A percentile compares a stretch with the other conserved stretches of the same genome.
These are phyloP conservation scores for Carpatolechia fugitivella DNA, from an alignment of 2,888 invertebrate genomes.

Conservation along the genomic window DNA sequence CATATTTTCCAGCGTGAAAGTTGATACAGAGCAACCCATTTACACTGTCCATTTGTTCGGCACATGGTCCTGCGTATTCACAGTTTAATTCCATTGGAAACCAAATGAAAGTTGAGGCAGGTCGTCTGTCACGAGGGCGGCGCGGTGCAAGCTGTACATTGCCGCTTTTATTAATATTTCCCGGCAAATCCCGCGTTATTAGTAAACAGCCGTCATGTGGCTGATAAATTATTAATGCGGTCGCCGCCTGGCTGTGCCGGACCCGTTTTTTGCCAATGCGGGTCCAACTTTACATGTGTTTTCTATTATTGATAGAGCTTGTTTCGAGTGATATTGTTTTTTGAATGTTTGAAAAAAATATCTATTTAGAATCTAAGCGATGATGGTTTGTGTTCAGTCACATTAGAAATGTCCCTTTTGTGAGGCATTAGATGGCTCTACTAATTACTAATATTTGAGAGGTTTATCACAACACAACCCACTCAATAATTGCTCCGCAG, in stretches of 20 bases:
- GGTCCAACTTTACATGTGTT: slow-evolving; percentile 36
- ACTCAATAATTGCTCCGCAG: no score
- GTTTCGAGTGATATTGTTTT: not conserved
- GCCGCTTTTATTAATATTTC: slow-evolving; percentile 79
- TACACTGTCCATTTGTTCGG: not conserved
- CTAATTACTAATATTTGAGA: no score
- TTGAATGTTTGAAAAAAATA: not conserved
- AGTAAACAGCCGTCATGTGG: slow-evolving; percentile 78
- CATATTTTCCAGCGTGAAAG: no score
- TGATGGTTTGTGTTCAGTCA: no score
- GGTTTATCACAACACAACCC: no score
- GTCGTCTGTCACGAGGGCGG: slow-evolving; percentile 71
- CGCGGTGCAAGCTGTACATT: slow-evolving; percentile 60
- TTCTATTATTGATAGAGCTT: slow-evolving; percentile 19
- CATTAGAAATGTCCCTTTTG: no score
- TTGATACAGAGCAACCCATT: not conserved
- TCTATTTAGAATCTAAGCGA: no score
- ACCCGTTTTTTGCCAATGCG: slow-evolving; percentile 50
- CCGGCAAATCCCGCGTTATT: slow-evolving; percentile 76
- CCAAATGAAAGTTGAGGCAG: slow-evolving; percentile 68
- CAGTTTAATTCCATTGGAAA: slow-evolving; percentile 65
- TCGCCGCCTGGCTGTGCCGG: slow-evolving; percentile 63
- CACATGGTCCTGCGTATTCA: slow-evolving; percentile 25
- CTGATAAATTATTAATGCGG: slow-evolving; percentile 80
- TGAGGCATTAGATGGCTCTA: no score